phyloP scores from a whole-genome alignment of 2,888 invertebrate genomes.

The Lasiommata megera region DNA sequence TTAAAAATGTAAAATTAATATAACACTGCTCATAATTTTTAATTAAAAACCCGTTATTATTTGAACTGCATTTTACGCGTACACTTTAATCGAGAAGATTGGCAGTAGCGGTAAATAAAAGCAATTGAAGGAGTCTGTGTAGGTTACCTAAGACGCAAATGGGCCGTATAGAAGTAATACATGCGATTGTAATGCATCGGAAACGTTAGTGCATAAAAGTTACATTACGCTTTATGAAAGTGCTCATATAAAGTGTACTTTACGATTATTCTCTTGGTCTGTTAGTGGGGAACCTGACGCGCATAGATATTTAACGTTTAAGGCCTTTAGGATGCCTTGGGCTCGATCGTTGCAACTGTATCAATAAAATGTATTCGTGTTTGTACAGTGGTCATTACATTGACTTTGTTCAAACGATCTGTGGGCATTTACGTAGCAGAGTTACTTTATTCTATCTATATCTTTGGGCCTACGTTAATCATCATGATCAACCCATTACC shows the following conservation, averaged over 20 bases:
- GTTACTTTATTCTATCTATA: no score
- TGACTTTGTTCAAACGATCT: neutral
- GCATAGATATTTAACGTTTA: slow-evolving; percentile 33
- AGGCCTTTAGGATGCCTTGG: slow-evolving; percentile 21
- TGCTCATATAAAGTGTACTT: slow-evolving; percentile 35
- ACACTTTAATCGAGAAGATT: slow-evolving; percentile 11
- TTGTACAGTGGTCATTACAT: neutral
- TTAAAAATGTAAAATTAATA: neutral
- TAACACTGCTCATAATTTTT: neutral
- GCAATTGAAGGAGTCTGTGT: slow-evolving; percentile 21
- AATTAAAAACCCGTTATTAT: slow-evolving; percentile 10
- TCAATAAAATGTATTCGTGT: slow-evolving; percentile 16
- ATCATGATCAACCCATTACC: no score
- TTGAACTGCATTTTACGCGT: neutral
- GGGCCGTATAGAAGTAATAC: slow-evolving; percentile 27
- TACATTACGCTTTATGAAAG: slow-evolving; percentile 36
- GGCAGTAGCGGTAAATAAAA: slow-evolving; percentile 21
- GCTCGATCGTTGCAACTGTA: slow-evolving; percentile 14
- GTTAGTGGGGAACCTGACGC: slow-evolving; percentile 31
- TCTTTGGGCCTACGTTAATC: no score
- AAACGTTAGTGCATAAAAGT: slow-evolving; percentile 35
- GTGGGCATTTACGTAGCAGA: no score
- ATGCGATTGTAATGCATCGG: slow-evolving; percentile 33
- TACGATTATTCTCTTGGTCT: slow-evolving; percentile 35
- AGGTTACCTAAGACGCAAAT: slow-evolving; percentile 31